Conservation (phyloP, 2,113 vertebrate species). For the Balaeniceps rex region DNA sequence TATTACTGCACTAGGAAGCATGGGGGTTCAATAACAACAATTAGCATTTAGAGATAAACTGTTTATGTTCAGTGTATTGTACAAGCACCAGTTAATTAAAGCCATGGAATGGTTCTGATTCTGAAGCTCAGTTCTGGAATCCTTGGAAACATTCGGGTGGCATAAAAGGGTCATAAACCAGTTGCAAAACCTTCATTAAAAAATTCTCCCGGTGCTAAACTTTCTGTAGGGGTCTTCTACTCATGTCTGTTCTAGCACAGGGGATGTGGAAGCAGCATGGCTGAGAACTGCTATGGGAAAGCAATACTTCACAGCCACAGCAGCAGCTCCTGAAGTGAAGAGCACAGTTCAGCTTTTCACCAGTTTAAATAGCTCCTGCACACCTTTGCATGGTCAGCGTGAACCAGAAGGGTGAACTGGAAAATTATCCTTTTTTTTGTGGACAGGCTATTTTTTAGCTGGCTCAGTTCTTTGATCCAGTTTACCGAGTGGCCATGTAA, state of each 20-base stretch:
- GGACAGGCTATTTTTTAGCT: background rate
- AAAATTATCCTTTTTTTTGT: background rate
- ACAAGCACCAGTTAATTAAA: conserved; percentile 24
- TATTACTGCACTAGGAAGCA: conserved; percentile 39
- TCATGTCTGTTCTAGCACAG: background rate
- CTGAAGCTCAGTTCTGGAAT: background rate
- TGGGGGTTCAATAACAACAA: conserved; percentile 22
- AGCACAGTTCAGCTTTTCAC: background rate
- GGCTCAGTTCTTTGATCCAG: background rate
- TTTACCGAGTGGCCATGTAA: background rate
- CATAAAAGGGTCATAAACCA: background rate
- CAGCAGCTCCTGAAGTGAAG: background rate
- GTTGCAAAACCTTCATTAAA: background rate
- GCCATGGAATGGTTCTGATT: background rate
- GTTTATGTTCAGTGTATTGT: background rate
- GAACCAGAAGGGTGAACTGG: background rate
- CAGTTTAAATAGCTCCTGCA: background rate
- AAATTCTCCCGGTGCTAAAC: background rate
- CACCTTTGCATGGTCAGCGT: background rate
- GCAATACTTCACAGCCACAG: background rate
- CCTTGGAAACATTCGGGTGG: background rate
- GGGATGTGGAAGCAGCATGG: background rate
- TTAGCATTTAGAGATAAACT: conserved; percentile 19
- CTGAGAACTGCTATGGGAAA: background rate
- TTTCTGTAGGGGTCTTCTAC: background rate